Evolutionary conservation across 2,113 vertebrate species (phyloP).

Genomic region (Pimephales promelas): DNA sequence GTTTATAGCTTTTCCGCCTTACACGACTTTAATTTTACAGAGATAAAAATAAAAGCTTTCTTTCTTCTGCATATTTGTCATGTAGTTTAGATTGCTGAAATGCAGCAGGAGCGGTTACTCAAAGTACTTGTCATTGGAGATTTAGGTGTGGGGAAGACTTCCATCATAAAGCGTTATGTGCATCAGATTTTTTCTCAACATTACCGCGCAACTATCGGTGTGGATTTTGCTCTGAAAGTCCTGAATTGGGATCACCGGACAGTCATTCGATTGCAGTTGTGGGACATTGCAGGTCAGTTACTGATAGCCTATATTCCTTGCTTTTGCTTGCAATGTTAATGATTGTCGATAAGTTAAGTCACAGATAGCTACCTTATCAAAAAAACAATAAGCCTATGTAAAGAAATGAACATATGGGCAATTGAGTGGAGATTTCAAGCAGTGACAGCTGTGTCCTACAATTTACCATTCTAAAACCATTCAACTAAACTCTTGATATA

Average conservation of each 20-base stretch:
- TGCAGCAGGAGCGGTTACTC: conserved; percentile 77
- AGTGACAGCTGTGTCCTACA: too few species aligned
- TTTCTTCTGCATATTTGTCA: neutral
- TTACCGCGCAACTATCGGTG: conserved; percentile 80
- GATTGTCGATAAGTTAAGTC: neutral
- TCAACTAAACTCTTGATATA: too few species aligned
- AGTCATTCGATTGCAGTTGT: conserved; percentile 77
- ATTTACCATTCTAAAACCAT: neutral
- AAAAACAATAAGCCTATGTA: neutral
- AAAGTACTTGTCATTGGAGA: conserved; percentile 81
- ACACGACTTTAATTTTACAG: neutral
- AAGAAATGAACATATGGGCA: conserved; percentile 6
- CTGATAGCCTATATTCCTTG: neutral
- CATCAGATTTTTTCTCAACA: conserved; percentile 81
- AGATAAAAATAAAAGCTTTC: neutral
- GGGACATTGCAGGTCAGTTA: conserved; percentile 79
- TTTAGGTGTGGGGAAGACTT: conserved; percentile 79
- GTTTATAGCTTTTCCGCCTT: neutral
- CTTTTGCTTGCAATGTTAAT: neutral
- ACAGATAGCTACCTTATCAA: neutral
- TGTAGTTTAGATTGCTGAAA: conserved; percentile 10
- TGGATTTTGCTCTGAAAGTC: conserved; percentile 80
- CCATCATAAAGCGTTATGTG: conserved; percentile 80
- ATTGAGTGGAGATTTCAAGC: neutral
- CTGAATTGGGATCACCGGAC: conserved; percentile 75